These are phyloP conservation scores for Austrolebias charrua DNA, from an alignment of 2,797 vertebrate species.

Conservation along the genomic window DNA sequence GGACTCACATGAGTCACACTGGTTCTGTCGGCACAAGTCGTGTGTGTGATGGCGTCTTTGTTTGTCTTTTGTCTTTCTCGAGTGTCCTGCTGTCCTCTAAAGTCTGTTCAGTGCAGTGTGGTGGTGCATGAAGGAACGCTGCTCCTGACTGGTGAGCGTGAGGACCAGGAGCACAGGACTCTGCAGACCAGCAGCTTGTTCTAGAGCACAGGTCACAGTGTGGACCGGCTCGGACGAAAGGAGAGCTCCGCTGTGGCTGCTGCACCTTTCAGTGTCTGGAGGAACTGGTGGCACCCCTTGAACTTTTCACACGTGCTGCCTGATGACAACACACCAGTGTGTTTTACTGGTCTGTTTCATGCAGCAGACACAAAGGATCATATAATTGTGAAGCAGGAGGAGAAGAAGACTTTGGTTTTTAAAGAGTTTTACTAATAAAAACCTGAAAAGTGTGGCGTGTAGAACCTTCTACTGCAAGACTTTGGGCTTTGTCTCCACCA, in stretches of 20 bases:
- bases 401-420: no score
- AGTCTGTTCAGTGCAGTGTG: conserved; percentile 19
- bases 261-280: background rate
- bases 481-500: no score
- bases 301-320: no score
- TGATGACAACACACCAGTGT: no score
- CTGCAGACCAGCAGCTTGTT: conserved; percentile 58
- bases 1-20: conserved; percentile 15
- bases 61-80: conserved; percentile 31
- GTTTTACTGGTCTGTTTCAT: no score
- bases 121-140: conserved; percentile 23
- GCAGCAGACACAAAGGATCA: no score
- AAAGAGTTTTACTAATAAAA: no score
- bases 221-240: conserved; percentile 19
- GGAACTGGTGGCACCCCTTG: no score
- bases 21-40: conserved; percentile 15
- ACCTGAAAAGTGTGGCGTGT: no score
- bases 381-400: no score
- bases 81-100: conserved; percentile 42
- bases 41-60: conserved; percentile 12
- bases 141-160: conserved; percentile 15
- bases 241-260: background rate
- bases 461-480: no score
- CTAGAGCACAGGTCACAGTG: conserved; percentile 54
- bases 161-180: conserved; percentile 25